These are phyloP conservation scores for Glaucomys volans DNA, from an alignment of 2,113 vertebrate genomes.

Conservation along the genomic window DNA sequence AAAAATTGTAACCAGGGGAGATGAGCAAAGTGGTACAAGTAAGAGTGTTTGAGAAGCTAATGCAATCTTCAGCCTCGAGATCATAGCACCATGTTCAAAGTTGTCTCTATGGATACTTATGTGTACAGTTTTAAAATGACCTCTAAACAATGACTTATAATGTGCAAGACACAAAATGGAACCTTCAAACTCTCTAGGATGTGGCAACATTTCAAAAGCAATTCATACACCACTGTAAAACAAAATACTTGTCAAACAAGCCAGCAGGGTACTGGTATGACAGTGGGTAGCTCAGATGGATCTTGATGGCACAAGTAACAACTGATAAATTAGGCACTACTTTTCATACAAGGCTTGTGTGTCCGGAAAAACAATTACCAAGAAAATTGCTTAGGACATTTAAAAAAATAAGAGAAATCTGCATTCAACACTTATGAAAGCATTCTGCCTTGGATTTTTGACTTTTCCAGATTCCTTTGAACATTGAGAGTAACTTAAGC, in stretches of 20 bases:
- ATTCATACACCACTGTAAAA: background rate
- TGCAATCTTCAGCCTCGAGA: background rate
- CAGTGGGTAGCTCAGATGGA: background rate
- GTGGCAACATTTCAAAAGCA: background rate
- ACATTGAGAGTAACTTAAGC: background rate
- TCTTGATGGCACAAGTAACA: conserved; percentile 30
- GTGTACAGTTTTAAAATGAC: background rate
- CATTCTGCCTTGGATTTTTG: background rate
- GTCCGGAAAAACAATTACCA: background rate
- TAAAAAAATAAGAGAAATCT: background rate
- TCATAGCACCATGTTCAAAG: background rate
- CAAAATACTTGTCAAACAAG: background rate
- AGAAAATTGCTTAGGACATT: background rate
- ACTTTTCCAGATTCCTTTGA: background rate
- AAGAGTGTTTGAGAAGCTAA: background rate
- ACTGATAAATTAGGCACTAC: background rate
- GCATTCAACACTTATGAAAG: conserved; percentile 13
- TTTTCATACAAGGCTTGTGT: background rate
- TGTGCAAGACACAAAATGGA: background rate
- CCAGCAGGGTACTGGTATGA: background rate
- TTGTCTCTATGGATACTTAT: background rate
- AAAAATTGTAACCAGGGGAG: background rate
- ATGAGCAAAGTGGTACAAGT: background rate
- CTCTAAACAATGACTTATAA: background rate
- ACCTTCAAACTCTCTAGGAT: background rate